These are phyloP conservation scores for Xiphydria camelus DNA, from an alignment of 2,888 invertebrate genomes.

Conservation along the genomic window DNA sequence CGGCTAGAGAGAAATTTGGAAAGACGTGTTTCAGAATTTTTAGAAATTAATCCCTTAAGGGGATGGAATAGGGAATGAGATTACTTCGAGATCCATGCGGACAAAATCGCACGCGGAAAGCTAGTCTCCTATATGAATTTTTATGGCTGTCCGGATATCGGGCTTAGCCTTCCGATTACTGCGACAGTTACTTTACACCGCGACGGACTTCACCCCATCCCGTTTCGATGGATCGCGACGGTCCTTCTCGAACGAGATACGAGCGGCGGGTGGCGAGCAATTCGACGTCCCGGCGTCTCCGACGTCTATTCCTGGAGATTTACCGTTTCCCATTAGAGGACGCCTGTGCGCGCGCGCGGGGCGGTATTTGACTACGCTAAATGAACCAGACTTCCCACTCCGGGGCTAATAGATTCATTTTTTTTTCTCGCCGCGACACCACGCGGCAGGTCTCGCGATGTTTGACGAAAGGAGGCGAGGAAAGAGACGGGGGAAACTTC, in stretches of 20 bases:
- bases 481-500: neutral
- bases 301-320: conserved; percentile 7
- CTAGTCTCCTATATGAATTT: too few relatives aligned
- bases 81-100: too few relatives aligned
- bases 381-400: conserved; percentile 36
- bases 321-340: conserved; percentile 5
- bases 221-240: neutral
- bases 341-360: neutral
- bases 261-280: too few relatives aligned
- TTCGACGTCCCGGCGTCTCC: conserved; percentile 2
- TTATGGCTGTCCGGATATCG: too few relatives aligned
- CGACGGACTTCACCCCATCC: too few relatives aligned
- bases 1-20: too few relatives aligned
- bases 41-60: too few relatives aligned
- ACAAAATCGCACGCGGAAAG: too few relatives aligned
- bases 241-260: neutral
- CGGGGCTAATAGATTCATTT: conserved; percentile 31
- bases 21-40: too few relatives aligned
- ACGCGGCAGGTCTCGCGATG: conserved; percentile 11
- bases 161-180: too few relatives aligned
- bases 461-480: neutral
- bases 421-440: neutral
- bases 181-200: too few relatives aligned
- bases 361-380: conserved; percentile 25
- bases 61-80: too few relatives aligned